phyloP scores from a whole-genome alignment of 23 tunicate species.

The Oikopleura dioica region DNA sequence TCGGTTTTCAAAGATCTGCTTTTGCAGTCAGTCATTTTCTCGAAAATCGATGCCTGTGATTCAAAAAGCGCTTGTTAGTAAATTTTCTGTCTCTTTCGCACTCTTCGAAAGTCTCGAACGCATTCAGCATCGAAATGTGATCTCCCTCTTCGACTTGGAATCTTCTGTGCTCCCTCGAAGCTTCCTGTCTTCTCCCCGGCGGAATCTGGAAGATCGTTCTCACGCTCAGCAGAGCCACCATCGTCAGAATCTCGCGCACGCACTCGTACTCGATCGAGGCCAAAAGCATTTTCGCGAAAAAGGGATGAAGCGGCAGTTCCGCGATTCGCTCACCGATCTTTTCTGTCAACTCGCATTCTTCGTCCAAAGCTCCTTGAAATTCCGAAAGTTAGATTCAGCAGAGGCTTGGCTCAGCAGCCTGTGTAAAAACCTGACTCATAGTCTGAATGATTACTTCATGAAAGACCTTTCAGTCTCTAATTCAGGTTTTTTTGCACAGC shows the following conservation, averaged over 20 bases:
- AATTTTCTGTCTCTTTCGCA: conserved; percentile 40
- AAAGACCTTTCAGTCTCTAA: too few species aligned
- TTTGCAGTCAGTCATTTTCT: too few species aligned
- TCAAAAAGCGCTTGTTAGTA: conserved; percentile 32
- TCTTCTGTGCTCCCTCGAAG: conserved; percentile 37
- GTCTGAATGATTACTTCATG: too few species aligned
- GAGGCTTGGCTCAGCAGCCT: too few species aligned
- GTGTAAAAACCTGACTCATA: too few species aligned
- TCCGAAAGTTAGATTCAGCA: too few species aligned
- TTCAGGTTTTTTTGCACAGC: too few species aligned
- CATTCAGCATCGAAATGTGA: conserved; percentile 39
- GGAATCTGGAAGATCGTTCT: conserved; percentile 19
- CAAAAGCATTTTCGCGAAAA: conserved; percentile 48
- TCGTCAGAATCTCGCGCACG: conserved; percentile 39
- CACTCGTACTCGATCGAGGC: conserved; percentile 36
- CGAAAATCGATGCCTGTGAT: too few species aligned
- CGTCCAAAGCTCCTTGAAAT: conserved; percentile 46
- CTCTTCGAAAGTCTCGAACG: conserved; percentile 40
- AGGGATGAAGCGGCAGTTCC: conserved; percentile 58
- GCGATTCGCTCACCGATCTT: conserved; percentile 40
- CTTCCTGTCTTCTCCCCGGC: conserved; percentile 26
- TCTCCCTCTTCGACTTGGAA: conserved; percentile 65
- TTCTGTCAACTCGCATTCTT: conserved; percentile 24
- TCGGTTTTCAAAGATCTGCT: too few species aligned
- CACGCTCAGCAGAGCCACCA: conserved; percentile 49